Conservation (phyloP, 2,113 vertebrate species). For the Crotalus helleri region DNA sequence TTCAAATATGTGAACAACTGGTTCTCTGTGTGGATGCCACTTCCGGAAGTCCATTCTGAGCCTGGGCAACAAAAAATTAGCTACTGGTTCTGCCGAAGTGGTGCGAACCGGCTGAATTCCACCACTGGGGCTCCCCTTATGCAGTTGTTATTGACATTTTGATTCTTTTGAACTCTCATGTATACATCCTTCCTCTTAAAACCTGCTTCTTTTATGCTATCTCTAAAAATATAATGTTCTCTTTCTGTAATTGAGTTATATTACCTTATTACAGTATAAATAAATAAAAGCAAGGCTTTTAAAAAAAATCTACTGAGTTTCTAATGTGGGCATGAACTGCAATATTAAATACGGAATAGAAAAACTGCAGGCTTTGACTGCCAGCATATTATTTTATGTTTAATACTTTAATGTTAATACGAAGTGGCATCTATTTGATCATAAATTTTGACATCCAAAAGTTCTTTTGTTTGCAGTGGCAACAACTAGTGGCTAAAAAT, state of each 20-base stretch:
- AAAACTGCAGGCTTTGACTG: neutral
- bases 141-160: neutral
- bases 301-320: neutral
- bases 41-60: no score
- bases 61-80: no score
- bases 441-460: neutral
- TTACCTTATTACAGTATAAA: neutral
- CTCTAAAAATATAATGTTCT: neutral
- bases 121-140: no score
- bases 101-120: no score
- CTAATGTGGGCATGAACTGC: neutral
- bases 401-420: neutral
- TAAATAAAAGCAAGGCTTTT: neutral
- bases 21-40: no score
- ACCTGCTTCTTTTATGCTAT: neutral
- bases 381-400: neutral
- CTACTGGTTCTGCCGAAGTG: no score
- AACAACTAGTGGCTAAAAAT: neutral
- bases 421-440: neutral
- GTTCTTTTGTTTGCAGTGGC: neutral
- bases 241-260: neutral
- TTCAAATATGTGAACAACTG: no score
- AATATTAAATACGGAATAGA: neutral
- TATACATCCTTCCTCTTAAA: neutral
- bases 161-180: neutral